Conservation (phyloP, 1,140 invertebrate genomes). For the Probaryconus sp. region DNA sequence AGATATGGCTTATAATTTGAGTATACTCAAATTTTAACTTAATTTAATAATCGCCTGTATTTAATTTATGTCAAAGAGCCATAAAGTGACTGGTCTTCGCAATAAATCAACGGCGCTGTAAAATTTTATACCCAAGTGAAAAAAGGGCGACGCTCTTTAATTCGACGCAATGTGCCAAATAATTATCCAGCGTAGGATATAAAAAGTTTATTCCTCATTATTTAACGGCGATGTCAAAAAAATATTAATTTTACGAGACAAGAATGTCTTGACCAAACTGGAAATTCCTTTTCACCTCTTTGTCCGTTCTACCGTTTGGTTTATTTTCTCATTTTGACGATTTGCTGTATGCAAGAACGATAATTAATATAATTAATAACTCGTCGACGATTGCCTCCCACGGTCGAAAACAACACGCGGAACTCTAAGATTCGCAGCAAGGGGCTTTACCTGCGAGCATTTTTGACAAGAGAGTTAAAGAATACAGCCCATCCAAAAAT, state of each 20-base stretch:
- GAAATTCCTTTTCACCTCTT: constrained; percentile 15
- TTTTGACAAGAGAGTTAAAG: too few relatives aligned
- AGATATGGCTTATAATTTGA: too few relatives aligned
- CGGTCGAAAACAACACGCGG: constrained; percentile 56
- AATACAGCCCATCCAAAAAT: too few relatives aligned
- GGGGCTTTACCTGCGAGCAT: constrained; percentile 63
- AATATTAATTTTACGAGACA: constrained; percentile 2
- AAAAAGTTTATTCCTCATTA: constrained; percentile 1
- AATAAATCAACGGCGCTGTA: background rate
- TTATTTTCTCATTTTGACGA: constrained; percentile 19
- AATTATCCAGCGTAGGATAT: background rate
- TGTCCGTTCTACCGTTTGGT: constrained; percentile 12
- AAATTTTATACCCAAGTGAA: background rate
- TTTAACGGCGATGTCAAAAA: constrained; percentile 4
- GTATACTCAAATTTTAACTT: constrained; percentile 9
- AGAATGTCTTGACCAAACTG: constrained; percentile 10
- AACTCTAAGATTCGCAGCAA: constrained; percentile 63
- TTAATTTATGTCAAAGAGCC: background rate
- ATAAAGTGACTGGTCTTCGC: background rate
- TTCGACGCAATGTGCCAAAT: background rate
- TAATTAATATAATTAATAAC: constrained; percentile 68
- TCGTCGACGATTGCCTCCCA: constrained; percentile 68
- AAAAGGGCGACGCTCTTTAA: background rate
- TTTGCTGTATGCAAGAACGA: constrained; percentile 33
- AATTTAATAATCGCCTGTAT: constrained; percentile 4